Base-by-base conservation (phyloP, 2,888 invertebrate genomes). In the Andrena haemorrhoa region DNA sequence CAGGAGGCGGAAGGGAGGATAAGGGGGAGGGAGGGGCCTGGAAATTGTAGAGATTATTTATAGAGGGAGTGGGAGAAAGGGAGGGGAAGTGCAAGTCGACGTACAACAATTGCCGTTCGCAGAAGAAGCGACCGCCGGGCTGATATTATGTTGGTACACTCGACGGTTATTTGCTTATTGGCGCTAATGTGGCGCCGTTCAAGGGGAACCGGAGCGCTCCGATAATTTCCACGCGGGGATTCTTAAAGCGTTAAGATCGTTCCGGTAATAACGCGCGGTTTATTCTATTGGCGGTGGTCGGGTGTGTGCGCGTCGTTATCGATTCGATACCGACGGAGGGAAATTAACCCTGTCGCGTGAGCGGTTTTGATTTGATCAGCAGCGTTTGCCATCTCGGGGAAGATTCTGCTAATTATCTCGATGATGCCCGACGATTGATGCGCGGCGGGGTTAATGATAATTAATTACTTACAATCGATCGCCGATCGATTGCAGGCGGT, bases 1-100 rank as follows among this genome's bases (percentile, higher is more conserved):
- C 56, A 10, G 53, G 6, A 51, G 51, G 2, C 10, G 53, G 60
- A 60, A 20, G 47, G 20, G 78, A 76, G 78, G 64, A 4, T 5
- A 5, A 20, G 12, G 56, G 70, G 35, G 53, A n/a, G 58, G 20
- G 78, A 76, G 79, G 66, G 75, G 80, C 74, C 80, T 88, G 83
- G 88, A 83, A 85, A 88, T 86, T 86, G 81, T 81, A 74, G 74
- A 79, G 86, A 88, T 88, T 88, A 88, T 88, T 88, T 88, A 88
- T 86, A 88, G 85, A 84, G 84, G 23, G 63, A 33, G 76, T 33
- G 70, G 16, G 58, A 51, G 56, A 10, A 16, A 41, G 63, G 12
- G 2, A 4, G 53, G 23, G 41, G 6, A 71, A 51, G 66, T 23
- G 68, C 79, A 80, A 86, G 83, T 86, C 63, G 82, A 85, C 87